Base-by-base conservation (phyloP, 2,888 invertebrate species). In the Calameuta idolon region DNA sequence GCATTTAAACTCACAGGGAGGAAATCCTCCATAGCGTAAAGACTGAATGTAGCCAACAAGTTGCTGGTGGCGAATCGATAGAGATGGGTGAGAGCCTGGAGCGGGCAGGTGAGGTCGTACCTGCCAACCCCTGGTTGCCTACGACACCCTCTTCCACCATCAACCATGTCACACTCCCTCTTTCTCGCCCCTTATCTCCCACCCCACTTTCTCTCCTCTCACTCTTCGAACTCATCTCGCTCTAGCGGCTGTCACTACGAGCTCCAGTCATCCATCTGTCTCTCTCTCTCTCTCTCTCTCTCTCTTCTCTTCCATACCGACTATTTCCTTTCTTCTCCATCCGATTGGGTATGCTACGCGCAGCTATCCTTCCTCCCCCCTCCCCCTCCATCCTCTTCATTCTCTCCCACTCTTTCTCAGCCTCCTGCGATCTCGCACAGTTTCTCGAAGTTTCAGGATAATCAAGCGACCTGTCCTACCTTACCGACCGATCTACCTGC, bases 61-160 rank as follows among this genome's bases (percentile, higher is more conserved):
- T 91, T 90, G 91, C 87, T 86, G 88, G 88, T 87, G 87, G 88
- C 84, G 88, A 91, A 91, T 91, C 91, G 91, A 91, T 91, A 89
- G 87, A 87, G 87, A 87, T 81, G 84, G 79, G 83, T 84, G 84
- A 86, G 35, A 86, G 82, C 81, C 85, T 85, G 84, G 86, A 83
- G 85, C 83, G 85, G 85, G 85, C 83, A 86, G 85, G 84, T 83
- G 85, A 85, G 86, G 85, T 85, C 83, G 83, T 81, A 80, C 84
- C 80, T 83, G 79, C 82, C 82, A 79, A 78, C 79, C 73, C 81
- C 80, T 80, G 68, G 81, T 81, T 40, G 40, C 40, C 40, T 40
- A 40, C 40, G 40, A 40, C 40, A 15, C 79, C 78, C 75, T 79
- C 75, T 80, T 73, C 76, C 71, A 34, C 76, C 76, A 69, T 55